Conservation (phyloP, 2,888 invertebrate species). For the Noctua janthe region DNA sequence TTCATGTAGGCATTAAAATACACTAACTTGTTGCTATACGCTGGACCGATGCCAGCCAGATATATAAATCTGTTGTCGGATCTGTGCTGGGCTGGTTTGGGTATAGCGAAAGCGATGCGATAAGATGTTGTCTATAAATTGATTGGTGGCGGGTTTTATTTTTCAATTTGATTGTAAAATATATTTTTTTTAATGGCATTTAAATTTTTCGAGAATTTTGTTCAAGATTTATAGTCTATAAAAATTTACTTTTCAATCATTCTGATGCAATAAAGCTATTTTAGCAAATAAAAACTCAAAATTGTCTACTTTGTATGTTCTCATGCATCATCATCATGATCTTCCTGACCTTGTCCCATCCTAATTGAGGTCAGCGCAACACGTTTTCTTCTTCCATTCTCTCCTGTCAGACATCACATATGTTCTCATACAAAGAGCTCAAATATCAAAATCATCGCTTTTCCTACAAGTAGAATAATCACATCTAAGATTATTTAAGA, state of each 20-base stretch:
- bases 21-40: constrained; percentile 68
- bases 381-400: too few species aligned
- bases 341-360: too few species aligned
- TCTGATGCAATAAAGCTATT: neutral
- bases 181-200: accelerated
- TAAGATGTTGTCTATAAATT: constrained; percentile 26
- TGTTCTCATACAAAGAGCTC: too few species aligned
- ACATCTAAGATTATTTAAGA: neutral
- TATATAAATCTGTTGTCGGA: constrained; percentile 63
- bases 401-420: too few species aligned
- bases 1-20: constrained; percentile 67
- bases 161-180: neutral
- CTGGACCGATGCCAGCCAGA: constrained; percentile 66
- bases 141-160: constrained; percentile 10
- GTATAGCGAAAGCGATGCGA: constrained; percentile 38
- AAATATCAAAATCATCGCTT: too few species aligned
- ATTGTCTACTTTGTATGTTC: neutral
- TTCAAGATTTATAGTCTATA: too few species aligned
- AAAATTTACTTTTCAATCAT: neutral
- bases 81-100: constrained; percentile 47
- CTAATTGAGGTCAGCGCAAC: too few species aligned
- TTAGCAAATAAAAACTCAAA: neutral
- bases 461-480: neutral
- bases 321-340: too few species aligned
- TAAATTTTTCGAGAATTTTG: neutral